A percentile compares a stretch with the other conserved stretches of the same genome.
Evolutionary conservation across 2,888 invertebrate genomes (phyloP).

Genomic region (Phyllotreta cruciferae): DNA sequence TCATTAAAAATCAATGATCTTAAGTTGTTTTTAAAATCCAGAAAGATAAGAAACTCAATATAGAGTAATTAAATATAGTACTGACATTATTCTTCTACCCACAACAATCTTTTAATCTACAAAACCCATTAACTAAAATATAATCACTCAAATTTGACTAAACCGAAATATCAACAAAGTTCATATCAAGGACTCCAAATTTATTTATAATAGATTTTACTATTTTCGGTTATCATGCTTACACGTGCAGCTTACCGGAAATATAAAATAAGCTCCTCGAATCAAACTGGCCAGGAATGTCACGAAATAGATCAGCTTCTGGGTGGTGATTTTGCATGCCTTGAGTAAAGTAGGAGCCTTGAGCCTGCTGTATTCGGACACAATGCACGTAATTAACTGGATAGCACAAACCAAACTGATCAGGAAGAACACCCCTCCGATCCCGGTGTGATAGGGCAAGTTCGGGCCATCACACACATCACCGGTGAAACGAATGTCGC

Average conservation of each 20-base stretch:
- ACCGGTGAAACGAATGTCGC: slow-evolving; percentile 88
- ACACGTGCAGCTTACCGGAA: slow-evolving; percentile 72
- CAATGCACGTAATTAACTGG: slow-evolving; percentile 83
- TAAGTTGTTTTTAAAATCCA: too few relatives aligned
- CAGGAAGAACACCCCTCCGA: slow-evolving; percentile 79
- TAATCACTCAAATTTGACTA: too few relatives aligned
- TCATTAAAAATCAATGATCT: too few relatives aligned
- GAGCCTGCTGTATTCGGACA: slow-evolving; percentile 81
- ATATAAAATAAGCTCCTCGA: slow-evolving; percentile 88
- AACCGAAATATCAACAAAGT: too few relatives aligned
- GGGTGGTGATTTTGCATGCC: slow-evolving; percentile 87
- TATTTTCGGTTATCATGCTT: background rate
- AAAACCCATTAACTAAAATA: too few relatives aligned
- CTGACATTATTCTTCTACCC: too few relatives aligned
- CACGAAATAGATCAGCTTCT: slow-evolving; percentile 87
- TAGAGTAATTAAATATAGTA: too few relatives aligned
- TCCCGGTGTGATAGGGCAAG: slow-evolving; percentile 77
- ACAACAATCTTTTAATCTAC: too few relatives aligned
- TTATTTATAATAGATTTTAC: too few relatives aligned
- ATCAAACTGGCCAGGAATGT: slow-evolving; percentile 85
- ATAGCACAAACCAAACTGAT: slow-evolving; percentile 85
- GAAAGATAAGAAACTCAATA: too few relatives aligned
- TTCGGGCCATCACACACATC: slow-evolving; percentile 84
- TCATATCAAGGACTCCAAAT: too few relatives aligned
- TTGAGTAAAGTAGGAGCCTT: slow-evolving; percentile 82